Evolutionary conservation across 2,113 vertebrate species (phyloP), one percentile per base, ranked within the genome.

Genomic region (Amphiprion ocellaris): DNA sequence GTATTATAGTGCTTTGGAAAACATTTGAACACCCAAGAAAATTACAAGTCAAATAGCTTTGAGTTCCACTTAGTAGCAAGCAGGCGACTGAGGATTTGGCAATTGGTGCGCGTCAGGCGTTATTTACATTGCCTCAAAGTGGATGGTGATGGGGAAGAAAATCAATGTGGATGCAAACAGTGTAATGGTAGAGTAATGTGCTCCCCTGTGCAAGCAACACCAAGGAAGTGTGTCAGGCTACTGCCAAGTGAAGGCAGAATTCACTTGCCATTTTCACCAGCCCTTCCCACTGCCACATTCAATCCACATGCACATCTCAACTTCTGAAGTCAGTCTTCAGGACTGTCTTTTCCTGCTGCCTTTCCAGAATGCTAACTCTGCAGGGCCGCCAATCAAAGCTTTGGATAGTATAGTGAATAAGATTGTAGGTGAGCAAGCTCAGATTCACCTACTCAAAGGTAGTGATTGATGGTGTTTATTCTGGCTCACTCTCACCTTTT

Each of bases 111-210:
- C 30, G 55, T 78, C 52, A 58, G 82, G 70, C 79, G 16, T 86
- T 90, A 87, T 91, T 92, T 91, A 92, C 88, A 90, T 77, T 86
- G 61, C 73, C 84, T 86, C 74, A 77, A 83, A 88, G 82, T 86
- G 83, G 77, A 87, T 82, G 62, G 72, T 70, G 83, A 87, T 82
- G 68, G 72, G 81, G 70, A 74, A 37, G 77, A 84, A 91, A 89
- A 91, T 92, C 85, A 83, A 89, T 90, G 70, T 50, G 82, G 76
- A 86, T 86, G 55, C 83, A 91, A 89, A 89, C 70, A 85, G 71
- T 74, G 76, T 88, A 88, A 90, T 82, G 64, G 71, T 61, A 68
- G 79, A 84, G 80, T 78, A 87, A 91, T 88, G 73, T 56, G 56
- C 87, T 85, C 82, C 70, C 88, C 55, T 74, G 71, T 70, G 79